These are phyloP conservation scores for Parapsyche elsis DNA, from an alignment of 1,140 invertebrate genomes.

Conservation along the genomic window DNA sequence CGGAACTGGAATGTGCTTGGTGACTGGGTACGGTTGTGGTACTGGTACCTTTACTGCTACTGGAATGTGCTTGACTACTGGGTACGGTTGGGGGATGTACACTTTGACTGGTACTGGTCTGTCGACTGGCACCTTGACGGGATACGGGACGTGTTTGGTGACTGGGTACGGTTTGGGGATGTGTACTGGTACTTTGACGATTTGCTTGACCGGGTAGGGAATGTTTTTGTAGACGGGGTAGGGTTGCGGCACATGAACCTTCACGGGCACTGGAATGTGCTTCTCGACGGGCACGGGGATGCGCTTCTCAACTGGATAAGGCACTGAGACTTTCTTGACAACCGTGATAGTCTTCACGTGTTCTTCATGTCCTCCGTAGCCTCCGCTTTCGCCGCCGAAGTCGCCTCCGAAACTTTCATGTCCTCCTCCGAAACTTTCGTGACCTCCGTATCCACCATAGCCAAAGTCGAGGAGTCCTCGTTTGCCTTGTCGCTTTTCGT, in stretches of 20 bases:
- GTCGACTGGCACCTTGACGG: slow-evolving; percentile 73
- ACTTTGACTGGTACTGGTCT: slow-evolving; percentile 74
- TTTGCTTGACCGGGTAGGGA: slow-evolving; percentile 73
- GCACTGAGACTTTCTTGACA: slow-evolving; percentile 76
- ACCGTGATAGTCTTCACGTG: slow-evolving; percentile 79
- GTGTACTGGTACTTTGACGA: slow-evolving; percentile 72
- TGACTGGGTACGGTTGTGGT: slow-evolving; percentile 77
- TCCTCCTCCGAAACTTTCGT: slow-evolving; percentile 56
- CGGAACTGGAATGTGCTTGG: slow-evolving; percentile 75
- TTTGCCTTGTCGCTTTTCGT: slow-evolving; percentile 74
- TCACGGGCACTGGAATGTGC: slow-evolving; percentile 68
- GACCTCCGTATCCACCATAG: slow-evolving; percentile 62
- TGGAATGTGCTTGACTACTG: slow-evolving; percentile 75
- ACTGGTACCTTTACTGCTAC: slow-evolving; percentile 77
- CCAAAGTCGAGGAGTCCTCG: slow-evolving; percentile 71
- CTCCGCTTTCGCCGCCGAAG: slow-evolving; percentile 55
- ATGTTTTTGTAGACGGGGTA: slow-evolving; percentile 74
- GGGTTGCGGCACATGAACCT: slow-evolving; percentile 70
- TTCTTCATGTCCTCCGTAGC: slow-evolving; percentile 65
- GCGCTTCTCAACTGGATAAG: slow-evolving; percentile 72
- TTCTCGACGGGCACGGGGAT: slow-evolving; percentile 71
- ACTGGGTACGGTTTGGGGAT: slow-evolving; percentile 74
- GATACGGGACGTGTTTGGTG: slow-evolving; percentile 73
- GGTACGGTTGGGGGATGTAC: slow-evolving; percentile 71
- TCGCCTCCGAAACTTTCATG: slow-evolving; percentile 57